Base-by-base conservation (phyloP, 2,113 vertebrate species). In the Capreolus pygargus region DNA sequence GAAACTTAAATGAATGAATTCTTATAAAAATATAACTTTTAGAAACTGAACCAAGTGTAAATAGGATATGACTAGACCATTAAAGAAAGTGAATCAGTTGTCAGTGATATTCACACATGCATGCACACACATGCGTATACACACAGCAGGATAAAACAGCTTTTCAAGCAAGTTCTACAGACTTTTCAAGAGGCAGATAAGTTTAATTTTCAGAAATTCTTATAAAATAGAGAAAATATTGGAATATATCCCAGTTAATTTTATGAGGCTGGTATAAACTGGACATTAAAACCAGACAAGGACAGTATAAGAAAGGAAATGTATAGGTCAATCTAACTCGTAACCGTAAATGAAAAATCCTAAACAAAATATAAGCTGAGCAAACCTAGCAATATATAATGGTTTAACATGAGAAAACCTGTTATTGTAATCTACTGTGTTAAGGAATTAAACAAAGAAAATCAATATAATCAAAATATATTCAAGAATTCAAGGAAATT, bases 201-300 rank as follows among this genome's bases (percentile, higher is more conserved):
- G 36, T 79, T 93, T 86, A 79, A 92, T 94, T 95, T 91, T 95
- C 76, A 91, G 17, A 89, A 74, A 74, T 85, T 94, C 91, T 95
- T 88, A 45, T 88, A 91, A 39, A 36, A 88, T 85, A 97, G 33
- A 86, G 52, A 90, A 97, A 45, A 88, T 11, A 3, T 39, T 50
- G 7, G 28, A 89, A 43, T 85, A 50, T 1, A 87, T 89, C 55
- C 47, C 13, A 94, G 45, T 6, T 93, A 21, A 86, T 94, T 95
- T 91, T 78, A 61, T 89, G 60, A 79, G 39, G 33, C 17, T 28
- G 11, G 4, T 87, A 55, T 89, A 90, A 84, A 94, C 11, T 33
- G 67, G 50, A 64, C 50, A 78, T 61, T 81, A 86, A 89, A 93
- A 67, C 25, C n/a, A 94, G 55, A 94, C 81, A 84, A 43, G 23